These are phyloP conservation scores for Metalampra italica DNA, from an alignment of 2,888 invertebrate genomes.

Conservation along the genomic window DNA sequence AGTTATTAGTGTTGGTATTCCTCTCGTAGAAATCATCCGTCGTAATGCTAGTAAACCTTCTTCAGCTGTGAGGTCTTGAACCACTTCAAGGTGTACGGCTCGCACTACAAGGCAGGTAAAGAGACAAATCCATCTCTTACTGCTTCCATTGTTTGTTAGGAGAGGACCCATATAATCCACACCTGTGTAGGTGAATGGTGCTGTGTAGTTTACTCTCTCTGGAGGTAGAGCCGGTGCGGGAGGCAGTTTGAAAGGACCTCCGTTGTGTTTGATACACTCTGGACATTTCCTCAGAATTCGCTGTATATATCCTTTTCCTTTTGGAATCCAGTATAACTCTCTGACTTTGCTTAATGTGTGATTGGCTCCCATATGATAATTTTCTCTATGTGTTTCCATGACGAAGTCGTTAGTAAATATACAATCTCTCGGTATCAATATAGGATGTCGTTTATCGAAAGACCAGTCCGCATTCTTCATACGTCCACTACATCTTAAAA, in stretches of 20 bases:
- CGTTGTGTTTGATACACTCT: slow-evolving; percentile 10
- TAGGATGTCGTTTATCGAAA: neutral
- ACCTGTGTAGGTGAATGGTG: slow-evolving; percentile 8
- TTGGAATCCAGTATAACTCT: slow-evolving; percentile 6
- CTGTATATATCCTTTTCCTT: slow-evolving; percentile 6
- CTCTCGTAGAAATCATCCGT: slow-evolving; percentile 4
- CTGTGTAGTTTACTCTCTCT: slow-evolving; percentile 5
- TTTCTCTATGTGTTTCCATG: too few species aligned
- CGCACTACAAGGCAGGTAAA: too few species aligned
- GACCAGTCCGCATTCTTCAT: slow-evolving; percentile 2
- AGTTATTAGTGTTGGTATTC: slow-evolving; percentile 5
- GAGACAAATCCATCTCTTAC: too few species aligned
- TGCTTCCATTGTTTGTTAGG: neutral
- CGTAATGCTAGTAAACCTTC: slow-evolving; percentile 7
- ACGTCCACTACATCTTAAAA: neutral
- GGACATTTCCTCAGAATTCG: slow-evolving; percentile 7
- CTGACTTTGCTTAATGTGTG: slow-evolving; percentile 6
- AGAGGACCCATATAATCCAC: slow-evolving; percentile 11
- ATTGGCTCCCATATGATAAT: slow-evolving; percentile 10
- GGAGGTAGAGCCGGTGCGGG: slow-evolving; percentile 9
- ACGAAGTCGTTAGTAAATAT: too few species aligned
- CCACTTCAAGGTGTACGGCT: too few species aligned
- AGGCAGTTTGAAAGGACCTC: slow-evolving; percentile 13
- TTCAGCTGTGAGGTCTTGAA: slow-evolving; percentile 11
- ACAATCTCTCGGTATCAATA: too few species aligned